Percentiles rank a stretch among this genome's conserved stretches.
Evolutionary conservation across 2,797 vertebrate species (phyloP).

Genomic region (Parambassis ranga): DNA sequence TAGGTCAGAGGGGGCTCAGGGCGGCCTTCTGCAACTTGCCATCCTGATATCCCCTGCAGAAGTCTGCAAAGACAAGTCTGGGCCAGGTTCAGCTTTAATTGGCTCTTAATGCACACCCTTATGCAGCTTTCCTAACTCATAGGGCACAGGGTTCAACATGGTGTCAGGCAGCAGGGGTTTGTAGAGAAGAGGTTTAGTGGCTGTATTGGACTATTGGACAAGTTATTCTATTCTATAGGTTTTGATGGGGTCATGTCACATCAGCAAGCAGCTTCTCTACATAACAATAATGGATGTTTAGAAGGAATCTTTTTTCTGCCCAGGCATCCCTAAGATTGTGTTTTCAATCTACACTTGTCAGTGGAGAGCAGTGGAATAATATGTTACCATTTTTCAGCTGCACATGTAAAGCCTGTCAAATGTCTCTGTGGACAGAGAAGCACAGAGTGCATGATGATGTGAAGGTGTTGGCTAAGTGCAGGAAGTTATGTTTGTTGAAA

Average conservation of each 20-base stretch:
- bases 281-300: background rate
- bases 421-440: background rate
- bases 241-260: background rate
- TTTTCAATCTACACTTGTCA: background rate
- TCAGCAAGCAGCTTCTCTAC: background rate
- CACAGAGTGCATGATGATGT: background rate
- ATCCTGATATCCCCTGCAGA: conserved; percentile 27
- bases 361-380: background rate
- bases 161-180: conserved; percentile 26
- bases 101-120: conserved; percentile 21
- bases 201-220: background rate
- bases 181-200: background rate
- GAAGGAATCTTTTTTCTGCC: background rate
- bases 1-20: conserved; percentile 35
- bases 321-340: too few relatives aligned
- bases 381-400: too few relatives aligned
- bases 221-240: background rate
- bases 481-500: conserved; percentile 12
- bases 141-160: conserved; percentile 33
- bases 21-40: conserved; percentile 18
- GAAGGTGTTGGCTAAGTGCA: background rate
- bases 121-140: conserved; percentile 1
- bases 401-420: background rate
- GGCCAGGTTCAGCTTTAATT: conserved; percentile 44
- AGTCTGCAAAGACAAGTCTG: conserved; percentile 29